A percentile compares a stretch with the other conserved stretches of the same genome.
Conservation (phyloP, 2,888 invertebrate species). For the Drosophila paucipuncta region DNA sequence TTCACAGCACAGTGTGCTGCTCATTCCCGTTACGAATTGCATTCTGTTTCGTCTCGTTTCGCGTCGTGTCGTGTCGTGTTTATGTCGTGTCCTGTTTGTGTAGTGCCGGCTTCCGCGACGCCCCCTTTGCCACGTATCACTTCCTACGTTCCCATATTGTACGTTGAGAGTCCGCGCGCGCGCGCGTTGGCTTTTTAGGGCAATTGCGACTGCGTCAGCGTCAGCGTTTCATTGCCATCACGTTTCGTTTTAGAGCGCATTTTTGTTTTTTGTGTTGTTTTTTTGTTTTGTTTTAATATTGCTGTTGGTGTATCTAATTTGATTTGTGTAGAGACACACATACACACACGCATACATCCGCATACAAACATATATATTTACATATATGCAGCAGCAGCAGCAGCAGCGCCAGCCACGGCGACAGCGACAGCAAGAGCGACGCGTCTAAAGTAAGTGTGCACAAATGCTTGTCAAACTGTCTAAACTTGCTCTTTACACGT, state of each 20-base stretch:
- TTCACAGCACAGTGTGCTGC: constrained; percentile 38
- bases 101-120: constrained; percentile 11
- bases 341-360: neutral
- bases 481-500: constrained; percentile 7
- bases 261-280: constrained; percentile 34
- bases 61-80: constrained; percentile 13
- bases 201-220: constrained; percentile 48
- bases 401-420: neutral
- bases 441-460: constrained; percentile 44
- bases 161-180: constrained; percentile 38
- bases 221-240: constrained; percentile 44
- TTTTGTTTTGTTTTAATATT: constrained; percentile 11
- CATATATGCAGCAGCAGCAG: constrained; percentile 15
- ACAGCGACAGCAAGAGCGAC: constrained; percentile 7
- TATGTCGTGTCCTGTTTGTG: constrained; percentile 20
- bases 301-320: constrained; percentile 26
- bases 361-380: neutral
- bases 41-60: constrained; percentile 17
- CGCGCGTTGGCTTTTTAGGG: constrained; percentile 53
- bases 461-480: constrained; percentile 44
- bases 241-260: constrained; percentile 38
- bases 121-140: constrained; percentile 7
- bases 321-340: constrained; percentile 24
- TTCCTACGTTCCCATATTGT: constrained; percentile 10
- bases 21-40: constrained; percentile 19